phyloP scores from a whole-genome alignment of 2,888 invertebrate species.

The Drosophila anomelani region DNA sequence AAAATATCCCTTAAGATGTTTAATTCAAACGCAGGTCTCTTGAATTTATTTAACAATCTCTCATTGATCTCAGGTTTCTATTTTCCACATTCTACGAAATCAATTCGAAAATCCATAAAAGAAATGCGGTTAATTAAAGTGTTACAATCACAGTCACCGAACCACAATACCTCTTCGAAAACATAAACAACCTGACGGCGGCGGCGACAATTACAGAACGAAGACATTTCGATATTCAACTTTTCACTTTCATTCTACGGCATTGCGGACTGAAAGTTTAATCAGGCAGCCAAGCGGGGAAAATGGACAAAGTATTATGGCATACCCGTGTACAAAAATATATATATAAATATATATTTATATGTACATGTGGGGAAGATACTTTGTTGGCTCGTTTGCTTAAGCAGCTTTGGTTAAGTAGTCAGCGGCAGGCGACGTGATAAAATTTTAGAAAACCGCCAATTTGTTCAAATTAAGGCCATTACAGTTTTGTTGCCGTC shows the following conservation, averaged over 20 bases:
- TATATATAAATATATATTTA: slow-evolving; percentile 5
- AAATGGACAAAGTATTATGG: slow-evolving; percentile 48
- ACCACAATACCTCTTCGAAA: slow-evolving; percentile 1
- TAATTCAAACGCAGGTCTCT: no score
- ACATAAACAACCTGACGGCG: slow-evolving; percentile 10
- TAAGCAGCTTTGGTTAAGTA: slow-evolving; percentile 51
- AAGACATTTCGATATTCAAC: slow-evolving; percentile 31
- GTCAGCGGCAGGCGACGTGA: slow-evolving; percentile 68
- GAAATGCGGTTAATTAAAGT: slow-evolving; percentile 4
- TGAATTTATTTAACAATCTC: not conserved
- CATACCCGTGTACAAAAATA: slow-evolving; percentile 13
- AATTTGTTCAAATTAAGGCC: slow-evolving; percentile 75
- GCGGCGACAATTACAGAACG: slow-evolving; percentile 35
- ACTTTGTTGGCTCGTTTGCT: slow-evolving; percentile 49
- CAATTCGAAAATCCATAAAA: not conserved
- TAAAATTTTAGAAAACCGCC: slow-evolving; percentile 78
- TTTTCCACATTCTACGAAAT: not conserved
- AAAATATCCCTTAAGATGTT: not conserved
- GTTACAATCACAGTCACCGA: slow-evolving; percentile 6
- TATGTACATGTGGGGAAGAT: slow-evolving; percentile 1
- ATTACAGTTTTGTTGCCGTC: slow-evolving; percentile 56
- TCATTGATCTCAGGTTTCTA: not conserved
- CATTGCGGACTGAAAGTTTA: slow-evolving; percentile 50
- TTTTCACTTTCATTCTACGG: slow-evolving; percentile 77
- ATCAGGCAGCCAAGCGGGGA: slow-evolving; percentile 53